Evolutionary conservation across 2,888 invertebrate genomes (phyloP), one percentile per base, ranked within the genome.

Genomic region (Pseudococcus viburni): DNA sequence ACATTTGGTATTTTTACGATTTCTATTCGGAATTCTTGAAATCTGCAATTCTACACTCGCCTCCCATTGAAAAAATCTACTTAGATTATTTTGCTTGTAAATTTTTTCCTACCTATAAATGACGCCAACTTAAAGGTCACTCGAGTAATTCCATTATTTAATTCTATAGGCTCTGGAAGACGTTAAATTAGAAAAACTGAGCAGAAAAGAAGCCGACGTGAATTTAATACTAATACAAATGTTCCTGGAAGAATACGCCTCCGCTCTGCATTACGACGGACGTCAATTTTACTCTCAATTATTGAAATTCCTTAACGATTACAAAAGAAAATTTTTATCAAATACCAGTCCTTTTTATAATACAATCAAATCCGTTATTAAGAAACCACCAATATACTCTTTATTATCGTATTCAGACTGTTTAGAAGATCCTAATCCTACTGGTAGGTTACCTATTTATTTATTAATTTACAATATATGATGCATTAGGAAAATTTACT

Each of bases 201-300:
- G 39, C 33, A 46, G 86, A 64, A 89, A 68, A 46, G 46, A 92
- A 86, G 73, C 80, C 33, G 92, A 92, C 90, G 90, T 91, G 42
- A 92, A 93, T 90, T 91, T 95, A 64, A 93, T 93, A 86, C 92
- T 94, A 85, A 91, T 96, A 5, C 94, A 94, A 90, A 94, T 95
- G 90, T 94, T 96, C 89, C 93, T 97, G 89, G 95, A 88, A 88
- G 80, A 88, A 55, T 88, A 83, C 12, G 88, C 88, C 11, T 94
- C 94, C 90, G 95, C 96, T 19, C 92, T 97, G 88, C 95, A 94
- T 90, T 95, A 96, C 90, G 97, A 97, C 91, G 96, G 96, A 51
- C 93, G 95, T 90, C 97, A 97, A 92, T 94, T 97, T 90, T 96
- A 95, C 90, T 94, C 96, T 4, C 94, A 96, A 39, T 55, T 88